Conservation (phyloP, 2,113 vertebrate species). For the Muscicapa adusta region DNA sequence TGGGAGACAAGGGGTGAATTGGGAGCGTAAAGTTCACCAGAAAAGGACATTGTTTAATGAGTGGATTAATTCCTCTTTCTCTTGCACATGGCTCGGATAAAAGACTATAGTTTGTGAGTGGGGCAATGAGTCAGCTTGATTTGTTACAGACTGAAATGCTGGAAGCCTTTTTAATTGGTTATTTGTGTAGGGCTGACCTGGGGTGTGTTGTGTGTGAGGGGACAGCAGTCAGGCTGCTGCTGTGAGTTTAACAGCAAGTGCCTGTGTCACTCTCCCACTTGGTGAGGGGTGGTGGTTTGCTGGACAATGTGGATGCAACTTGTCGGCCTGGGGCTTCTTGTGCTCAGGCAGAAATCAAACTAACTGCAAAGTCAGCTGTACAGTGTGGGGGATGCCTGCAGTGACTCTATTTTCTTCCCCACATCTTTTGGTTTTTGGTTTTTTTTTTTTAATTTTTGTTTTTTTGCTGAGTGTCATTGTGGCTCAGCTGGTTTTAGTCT, state of each 20-base stretch:
- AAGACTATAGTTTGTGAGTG: background rate
- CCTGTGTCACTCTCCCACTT: background rate
- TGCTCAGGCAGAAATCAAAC: background rate
- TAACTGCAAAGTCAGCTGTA: background rate
- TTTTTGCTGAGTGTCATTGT: background rate
- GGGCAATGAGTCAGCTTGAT: conserved; percentile 48
- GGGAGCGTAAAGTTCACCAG: background rate
- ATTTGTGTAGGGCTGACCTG: background rate
- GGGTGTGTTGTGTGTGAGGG: background rate
- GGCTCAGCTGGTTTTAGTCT: background rate
- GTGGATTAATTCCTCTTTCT: background rate
- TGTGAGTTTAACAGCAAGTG: background rate
- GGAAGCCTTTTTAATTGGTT: background rate
- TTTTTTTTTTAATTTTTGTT: background rate
- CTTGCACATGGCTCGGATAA: background rate
- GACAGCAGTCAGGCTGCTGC: background rate
- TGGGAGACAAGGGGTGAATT: background rate
- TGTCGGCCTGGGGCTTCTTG: background rate
- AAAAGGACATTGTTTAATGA: background rate
- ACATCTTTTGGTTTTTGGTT: background rate
- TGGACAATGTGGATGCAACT: background rate
- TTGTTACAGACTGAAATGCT: background rate
- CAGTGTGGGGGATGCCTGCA: background rate
- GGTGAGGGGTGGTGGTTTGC: background rate
- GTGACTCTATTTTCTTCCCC: background rate